Percentiles rank a stretch among this genome's conserved stretches.
Evolutionary conservation across 2,888 invertebrate genomes (phyloP).

Genomic region (Chymomyza procnemis): DNA sequence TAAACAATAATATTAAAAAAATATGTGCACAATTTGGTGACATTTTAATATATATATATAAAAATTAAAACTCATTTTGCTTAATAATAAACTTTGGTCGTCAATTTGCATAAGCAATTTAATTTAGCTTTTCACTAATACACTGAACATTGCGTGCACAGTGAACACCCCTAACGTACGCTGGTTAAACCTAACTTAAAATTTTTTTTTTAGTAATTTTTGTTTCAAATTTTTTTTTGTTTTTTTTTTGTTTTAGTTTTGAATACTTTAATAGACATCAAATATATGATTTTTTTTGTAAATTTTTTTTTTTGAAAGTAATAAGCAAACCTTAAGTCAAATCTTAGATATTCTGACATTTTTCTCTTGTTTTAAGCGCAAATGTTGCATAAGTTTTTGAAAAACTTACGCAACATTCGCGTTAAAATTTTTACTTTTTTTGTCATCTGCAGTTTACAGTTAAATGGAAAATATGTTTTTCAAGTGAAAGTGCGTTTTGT

Average conservation of each 20-base stretch:
- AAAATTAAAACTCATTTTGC: conserved; percentile 17
- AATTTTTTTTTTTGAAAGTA: conserved; percentile 33
- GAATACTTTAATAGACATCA: conserved; percentile 49
- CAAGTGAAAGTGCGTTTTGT: conserved; percentile 28
- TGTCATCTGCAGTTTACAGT: background rate
- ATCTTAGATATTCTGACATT: conserved; percentile 26
- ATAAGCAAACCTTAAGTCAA: conserved; percentile 51
- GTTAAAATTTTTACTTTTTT: too few species aligned
- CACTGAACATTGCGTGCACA: conserved; percentile 41
- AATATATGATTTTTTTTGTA: conserved; percentile 61
- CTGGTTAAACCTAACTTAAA: conserved; percentile 31
- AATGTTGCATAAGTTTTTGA: conserved; percentile 37
- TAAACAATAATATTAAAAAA: conserved; percentile 34
- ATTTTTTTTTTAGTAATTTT: conserved; percentile 39
- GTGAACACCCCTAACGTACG: conserved; percentile 66
- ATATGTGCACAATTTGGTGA: conserved; percentile 43
- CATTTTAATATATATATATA: conserved; percentile 38
- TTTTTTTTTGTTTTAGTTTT: conserved; percentile 22
- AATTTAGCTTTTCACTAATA: conserved; percentile 22
- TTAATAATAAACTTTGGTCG: conserved; percentile 67
- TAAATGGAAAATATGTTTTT: conserved; percentile 42
- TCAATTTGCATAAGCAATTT: conserved; percentile 28
- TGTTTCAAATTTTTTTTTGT: conserved; percentile 16
- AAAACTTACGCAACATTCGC: conserved; percentile 39
- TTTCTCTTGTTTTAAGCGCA: conserved; percentile 16